Percentiles rank a stretch among this genome's conserved stretches.
Conservation (phyloP, 2,113 vertebrate species). For the human (Homo sapiens) region DNA sequence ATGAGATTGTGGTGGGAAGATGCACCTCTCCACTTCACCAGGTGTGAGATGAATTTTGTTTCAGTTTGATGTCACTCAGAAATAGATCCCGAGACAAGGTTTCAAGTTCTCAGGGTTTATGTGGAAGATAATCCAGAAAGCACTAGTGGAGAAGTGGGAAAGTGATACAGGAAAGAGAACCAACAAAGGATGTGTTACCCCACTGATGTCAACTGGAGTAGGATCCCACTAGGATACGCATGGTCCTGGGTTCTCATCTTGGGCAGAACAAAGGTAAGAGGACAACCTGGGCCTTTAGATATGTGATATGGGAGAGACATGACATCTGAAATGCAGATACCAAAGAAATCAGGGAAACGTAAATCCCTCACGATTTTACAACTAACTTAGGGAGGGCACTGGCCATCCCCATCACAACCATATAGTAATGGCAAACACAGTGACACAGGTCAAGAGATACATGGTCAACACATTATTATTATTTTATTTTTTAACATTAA, state of each 20-base stretch:
- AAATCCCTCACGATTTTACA: fast-evolving
- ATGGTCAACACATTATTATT: neutral
- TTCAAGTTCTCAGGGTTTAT: neutral
- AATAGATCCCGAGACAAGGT: neutral
- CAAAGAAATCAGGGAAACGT: too few species aligned
- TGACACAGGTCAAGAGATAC: neutral
- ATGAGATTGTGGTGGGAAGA: too few species aligned
- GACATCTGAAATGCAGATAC: fast-evolving
- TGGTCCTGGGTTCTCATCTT: neutral
- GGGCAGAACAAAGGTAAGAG: neutral
- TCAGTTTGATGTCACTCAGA: neutral
- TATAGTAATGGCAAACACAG: neutral
- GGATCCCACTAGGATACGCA: neutral
- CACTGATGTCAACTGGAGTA: neutral
- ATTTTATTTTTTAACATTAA: neutral
- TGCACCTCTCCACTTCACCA: neutral
- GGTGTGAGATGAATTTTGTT: neutral
- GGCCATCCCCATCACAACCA: neutral
- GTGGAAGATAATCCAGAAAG: neutral
- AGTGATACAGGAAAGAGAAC: neutral
- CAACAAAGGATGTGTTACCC: neutral
- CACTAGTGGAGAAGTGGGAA: neutral
- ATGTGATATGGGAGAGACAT: neutral
- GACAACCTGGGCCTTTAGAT: neutral
- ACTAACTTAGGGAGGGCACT: fast-evolving